Percentiles rank a stretch among this genome's conserved stretches.
phyloP scores from a whole-genome alignment of 1,140 invertebrate species.

The Trissolcus basalis region DNA sequence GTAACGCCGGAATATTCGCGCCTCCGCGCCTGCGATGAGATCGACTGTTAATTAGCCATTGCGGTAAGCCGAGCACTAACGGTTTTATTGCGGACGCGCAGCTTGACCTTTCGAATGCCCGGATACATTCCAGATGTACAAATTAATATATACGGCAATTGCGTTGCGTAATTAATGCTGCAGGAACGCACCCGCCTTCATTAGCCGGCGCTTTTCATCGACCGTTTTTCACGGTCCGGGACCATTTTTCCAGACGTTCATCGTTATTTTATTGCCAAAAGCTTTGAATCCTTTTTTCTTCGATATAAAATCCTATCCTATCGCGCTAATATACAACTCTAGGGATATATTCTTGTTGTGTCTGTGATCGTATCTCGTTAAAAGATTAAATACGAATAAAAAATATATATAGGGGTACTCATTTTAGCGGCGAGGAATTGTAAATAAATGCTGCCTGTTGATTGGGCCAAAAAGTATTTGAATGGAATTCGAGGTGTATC shows the following conservation, averaged over 20 bases:
- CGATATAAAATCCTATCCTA: slow-evolving; percentile 27
- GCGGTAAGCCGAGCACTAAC: slow-evolving; percentile 56
- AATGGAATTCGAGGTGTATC: no score
- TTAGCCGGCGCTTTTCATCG: slow-evolving; percentile 39
- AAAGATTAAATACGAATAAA: no score
- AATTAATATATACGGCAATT: slow-evolving; percentile 57
- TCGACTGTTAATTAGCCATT: slow-evolving; percentile 58
- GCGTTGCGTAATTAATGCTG: slow-evolving; percentile 46
- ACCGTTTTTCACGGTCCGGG: slow-evolving; percentile 34
- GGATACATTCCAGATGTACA: slow-evolving; percentile 51
- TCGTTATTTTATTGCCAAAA: slow-evolving; percentile 22
- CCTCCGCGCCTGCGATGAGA: slow-evolving; percentile 41
- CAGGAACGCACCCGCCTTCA: slow-evolving; percentile 34
- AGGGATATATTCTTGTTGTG: slow-evolving; percentile 30
- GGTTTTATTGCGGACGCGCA: slow-evolving; percentile 54
- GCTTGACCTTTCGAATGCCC: slow-evolving; percentile 52
- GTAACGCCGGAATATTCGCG: slow-evolving; percentile 45
- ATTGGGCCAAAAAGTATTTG: no score
- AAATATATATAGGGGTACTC: no score
- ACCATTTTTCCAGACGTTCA: slow-evolving; percentile 36
- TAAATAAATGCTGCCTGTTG: no score
- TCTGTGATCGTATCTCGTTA: no score
- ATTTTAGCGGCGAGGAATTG: no score
- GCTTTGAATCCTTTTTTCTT: slow-evolving; percentile 10
- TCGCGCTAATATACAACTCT: no score